These are phyloP conservation scores for Carassius gibelio DNA, from an alignment of 2,113 vertebrate genomes.

Conservation along the genomic window DNA sequence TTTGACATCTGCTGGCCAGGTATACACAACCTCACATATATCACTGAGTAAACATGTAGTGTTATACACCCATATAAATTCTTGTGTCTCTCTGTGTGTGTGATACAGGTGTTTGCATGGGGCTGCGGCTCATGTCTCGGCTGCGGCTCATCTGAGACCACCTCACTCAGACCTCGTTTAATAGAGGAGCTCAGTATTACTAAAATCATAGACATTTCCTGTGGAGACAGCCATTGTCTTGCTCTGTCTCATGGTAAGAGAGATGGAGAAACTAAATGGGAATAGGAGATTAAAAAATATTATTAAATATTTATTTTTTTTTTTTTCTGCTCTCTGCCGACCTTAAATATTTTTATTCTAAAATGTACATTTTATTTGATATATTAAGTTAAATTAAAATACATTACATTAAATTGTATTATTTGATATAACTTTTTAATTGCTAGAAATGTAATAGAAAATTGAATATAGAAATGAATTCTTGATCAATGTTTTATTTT, in stretches of 20 bases:
- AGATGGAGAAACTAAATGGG: background rate
- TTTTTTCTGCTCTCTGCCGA: background rate
- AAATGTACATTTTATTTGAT: too few relatives aligned
- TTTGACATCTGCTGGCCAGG: constrained; percentile 82
- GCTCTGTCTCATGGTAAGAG: constrained; percentile 93
- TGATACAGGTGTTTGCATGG: constrained; percentile 91
- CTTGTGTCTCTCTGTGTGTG: background rate
- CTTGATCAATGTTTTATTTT: background rate
- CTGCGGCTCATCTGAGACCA: constrained; percentile 95
- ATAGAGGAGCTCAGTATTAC: constrained; percentile 94
- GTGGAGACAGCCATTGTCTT: constrained; percentile 97
- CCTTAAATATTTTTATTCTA: too few relatives aligned
- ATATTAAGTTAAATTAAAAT: background rate
- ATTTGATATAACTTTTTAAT: too few relatives aligned
- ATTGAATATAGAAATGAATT: too few relatives aligned
- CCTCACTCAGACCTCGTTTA: constrained; percentile 89
- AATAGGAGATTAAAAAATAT: background rate
- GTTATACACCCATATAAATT: background rate
- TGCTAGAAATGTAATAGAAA: too few relatives aligned
- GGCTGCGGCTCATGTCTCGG: constrained; percentile 96
- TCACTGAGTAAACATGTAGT: background rate
- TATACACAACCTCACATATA: constrained; percentile 48
- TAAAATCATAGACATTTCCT: constrained; percentile 96
- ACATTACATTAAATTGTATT: too few relatives aligned
- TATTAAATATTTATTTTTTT: background rate